Conservation (phyloP, 2,113 vertebrate genomes). For the Lagopus leucura region DNA sequence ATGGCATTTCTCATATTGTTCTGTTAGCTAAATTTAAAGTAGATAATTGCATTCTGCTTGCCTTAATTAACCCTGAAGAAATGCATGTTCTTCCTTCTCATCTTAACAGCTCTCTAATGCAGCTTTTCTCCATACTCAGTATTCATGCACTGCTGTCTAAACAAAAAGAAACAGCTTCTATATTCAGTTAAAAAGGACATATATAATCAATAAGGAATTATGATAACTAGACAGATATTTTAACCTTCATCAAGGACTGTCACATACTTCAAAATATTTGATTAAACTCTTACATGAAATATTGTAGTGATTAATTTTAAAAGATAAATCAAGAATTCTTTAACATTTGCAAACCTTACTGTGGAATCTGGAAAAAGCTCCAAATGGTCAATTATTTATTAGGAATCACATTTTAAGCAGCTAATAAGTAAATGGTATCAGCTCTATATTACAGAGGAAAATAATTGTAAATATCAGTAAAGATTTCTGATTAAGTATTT, state of each 20-base stretch:
- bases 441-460: not conserved
- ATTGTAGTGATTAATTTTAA: not conserved
- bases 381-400: not conserved
- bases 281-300: not conserved
- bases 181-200: not conserved
- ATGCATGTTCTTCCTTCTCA: not conserved
- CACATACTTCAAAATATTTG: not conserved
- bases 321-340: too few relatives aligned
- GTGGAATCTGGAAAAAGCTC: not conserved
- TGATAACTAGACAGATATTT: not conserved
- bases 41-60: conserved; percentile 9
- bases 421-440: not conserved
- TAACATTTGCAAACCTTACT: not conserved
- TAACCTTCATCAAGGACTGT: not conserved
- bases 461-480: not conserved
- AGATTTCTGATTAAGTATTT: not conserved
- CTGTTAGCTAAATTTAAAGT: not conserved
- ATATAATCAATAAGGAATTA: not conserved
- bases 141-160: not conserved
- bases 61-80: conserved; percentile 36
- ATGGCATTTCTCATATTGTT: not conserved
- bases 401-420: not conserved
- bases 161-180: not conserved
- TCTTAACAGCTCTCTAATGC: not conserved
- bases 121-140: not conserved